phyloP scores from a whole-genome alignment of 2,888 invertebrate genomes.

The Caenorhabditis wallacei region DNA sequence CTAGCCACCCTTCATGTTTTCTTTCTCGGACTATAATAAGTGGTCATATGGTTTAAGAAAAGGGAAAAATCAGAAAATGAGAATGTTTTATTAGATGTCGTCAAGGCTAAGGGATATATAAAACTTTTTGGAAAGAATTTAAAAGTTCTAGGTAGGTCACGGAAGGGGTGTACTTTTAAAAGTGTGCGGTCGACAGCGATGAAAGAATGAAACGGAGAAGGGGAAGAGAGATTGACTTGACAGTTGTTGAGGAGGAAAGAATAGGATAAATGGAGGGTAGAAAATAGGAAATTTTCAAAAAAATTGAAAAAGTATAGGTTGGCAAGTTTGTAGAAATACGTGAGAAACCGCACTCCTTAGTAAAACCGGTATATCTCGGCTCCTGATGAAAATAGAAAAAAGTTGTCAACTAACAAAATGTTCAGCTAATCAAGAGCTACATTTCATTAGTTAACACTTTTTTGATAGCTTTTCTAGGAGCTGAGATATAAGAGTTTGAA shows the following conservation, averaged over 20 bases:
- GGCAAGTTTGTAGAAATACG: too few relatives aligned
- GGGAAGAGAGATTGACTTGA: not conserved
- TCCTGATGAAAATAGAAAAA: too few relatives aligned
- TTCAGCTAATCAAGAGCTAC: too few relatives aligned
- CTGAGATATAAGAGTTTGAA: too few relatives aligned
- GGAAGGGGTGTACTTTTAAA: not conserved
- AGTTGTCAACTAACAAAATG: too few relatives aligned
- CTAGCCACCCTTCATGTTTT: too few relatives aligned
- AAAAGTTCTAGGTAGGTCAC: not conserved
- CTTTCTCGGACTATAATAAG: not conserved
- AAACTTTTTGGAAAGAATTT: not conserved
- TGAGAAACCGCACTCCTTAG: too few relatives aligned
- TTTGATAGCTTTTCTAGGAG: too few relatives aligned
- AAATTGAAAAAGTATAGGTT: not conserved
- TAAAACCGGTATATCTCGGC: too few relatives aligned
- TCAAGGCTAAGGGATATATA: not conserved
- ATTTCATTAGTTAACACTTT: too few relatives aligned
- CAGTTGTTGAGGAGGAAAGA: not conserved
- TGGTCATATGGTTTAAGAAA: constrained; percentile 6
- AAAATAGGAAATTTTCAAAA: too few relatives aligned
- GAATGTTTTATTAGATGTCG: not conserved
- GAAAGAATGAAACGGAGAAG: not conserved
- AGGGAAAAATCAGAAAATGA: not conserved
- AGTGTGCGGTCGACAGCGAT: not conserved
- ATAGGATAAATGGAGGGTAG: too few relatives aligned